These are phyloP conservation scores for Astropecten irregularis DNA, from an alignment of 53 echinoderm and acorn worm species.

Conservation along the genomic window DNA sequence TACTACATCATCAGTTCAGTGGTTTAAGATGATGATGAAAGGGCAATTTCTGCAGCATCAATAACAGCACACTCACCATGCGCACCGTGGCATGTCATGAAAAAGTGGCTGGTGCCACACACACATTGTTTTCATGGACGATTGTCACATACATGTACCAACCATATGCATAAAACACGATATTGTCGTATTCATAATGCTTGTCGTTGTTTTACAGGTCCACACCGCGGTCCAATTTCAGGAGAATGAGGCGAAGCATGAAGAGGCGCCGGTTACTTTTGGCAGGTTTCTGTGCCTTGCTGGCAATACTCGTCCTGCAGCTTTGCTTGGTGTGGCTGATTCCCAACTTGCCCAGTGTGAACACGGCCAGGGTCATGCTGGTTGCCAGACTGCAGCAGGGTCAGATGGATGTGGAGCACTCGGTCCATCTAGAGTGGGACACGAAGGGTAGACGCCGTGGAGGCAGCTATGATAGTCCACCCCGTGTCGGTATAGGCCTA, in stretches of 20 bases:
- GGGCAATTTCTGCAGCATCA: no score
- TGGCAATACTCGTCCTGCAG: background rate
- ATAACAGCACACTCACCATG: no score
- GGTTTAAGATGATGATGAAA: no score
- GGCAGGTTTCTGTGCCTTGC: background rate
- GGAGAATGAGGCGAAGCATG: background rate
- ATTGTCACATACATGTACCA: no score
- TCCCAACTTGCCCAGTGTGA: background rate
- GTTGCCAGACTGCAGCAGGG: background rate
- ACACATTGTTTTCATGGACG: no score
- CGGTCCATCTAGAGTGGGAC: background rate
- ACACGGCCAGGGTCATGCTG: background rate
- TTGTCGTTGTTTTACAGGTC: no score
- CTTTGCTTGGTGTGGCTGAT: background rate
- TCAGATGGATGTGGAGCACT: background rate
- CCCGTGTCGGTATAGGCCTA: background rate
- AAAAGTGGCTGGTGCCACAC: no score
- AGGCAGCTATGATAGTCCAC: background rate
- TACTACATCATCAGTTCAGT: no score
- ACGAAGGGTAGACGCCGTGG: background rate
- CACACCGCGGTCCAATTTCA: background rate
- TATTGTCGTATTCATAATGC: no score
- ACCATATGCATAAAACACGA: no score
- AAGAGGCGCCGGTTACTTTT: background rate
- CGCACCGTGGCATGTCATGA: no score